Evolutionary conservation across 2,113 vertebrate genomes (phyloP).

Genomic region (Poecile atricapillus): DNA sequence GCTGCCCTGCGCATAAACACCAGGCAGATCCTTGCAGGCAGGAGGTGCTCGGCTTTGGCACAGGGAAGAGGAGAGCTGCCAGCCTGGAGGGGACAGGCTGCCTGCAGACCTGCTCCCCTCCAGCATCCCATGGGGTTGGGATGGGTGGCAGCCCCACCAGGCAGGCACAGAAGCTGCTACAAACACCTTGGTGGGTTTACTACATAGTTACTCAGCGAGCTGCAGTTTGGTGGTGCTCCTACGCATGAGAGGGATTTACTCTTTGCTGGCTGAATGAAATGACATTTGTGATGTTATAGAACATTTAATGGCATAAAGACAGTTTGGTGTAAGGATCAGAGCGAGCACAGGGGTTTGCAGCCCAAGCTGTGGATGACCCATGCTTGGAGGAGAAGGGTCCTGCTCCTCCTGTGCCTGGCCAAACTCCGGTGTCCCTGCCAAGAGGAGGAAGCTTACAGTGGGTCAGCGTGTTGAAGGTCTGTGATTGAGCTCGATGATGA

Average conservation of each 20-base stretch:
- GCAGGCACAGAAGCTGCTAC: not conserved
- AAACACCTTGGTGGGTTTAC: not conserved
- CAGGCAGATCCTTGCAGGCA: not conserved
- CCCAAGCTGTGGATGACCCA: accelerated
- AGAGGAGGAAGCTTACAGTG: not conserved
- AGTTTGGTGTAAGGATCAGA: not conserved
- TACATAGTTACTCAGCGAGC: not conserved
- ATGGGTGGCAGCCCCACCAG: not conserved
- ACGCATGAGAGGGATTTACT: slow-evolving; percentile 15
- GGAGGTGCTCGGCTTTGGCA: not conserved
- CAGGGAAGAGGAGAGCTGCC: not conserved
- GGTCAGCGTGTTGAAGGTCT: slow-evolving; percentile 1
- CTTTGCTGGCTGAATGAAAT: not conserved
- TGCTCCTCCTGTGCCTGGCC: not conserved
- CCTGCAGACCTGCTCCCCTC: not conserved
- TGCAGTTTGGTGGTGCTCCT: not conserved
- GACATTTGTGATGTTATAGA: not conserved
- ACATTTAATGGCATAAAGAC: not conserved
- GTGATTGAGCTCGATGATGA: slow-evolving; percentile 36
- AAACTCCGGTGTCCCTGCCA: not conserved
- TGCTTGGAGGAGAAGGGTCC: not conserved
- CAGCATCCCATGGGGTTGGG: not conserved
- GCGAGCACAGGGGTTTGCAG: not conserved
- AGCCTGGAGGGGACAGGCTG: not conserved
- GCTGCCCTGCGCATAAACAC: not conserved